Conservation (phyloP, 2,888 invertebrate genomes). For the Marasmarcha lunaedactyla region DNA sequence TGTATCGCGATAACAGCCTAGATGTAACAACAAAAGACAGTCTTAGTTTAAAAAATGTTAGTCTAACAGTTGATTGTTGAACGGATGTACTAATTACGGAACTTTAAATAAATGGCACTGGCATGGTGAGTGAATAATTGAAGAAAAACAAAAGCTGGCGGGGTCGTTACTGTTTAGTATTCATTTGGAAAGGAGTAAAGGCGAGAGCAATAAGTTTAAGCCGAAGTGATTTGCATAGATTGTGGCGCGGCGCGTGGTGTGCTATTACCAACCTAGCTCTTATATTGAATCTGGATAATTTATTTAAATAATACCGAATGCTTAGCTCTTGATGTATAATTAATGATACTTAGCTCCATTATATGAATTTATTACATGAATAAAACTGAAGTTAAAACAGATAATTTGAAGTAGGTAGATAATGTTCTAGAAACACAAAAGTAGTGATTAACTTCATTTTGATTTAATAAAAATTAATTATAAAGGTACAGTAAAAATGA, state of each 20-base stretch:
- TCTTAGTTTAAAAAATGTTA: no score
- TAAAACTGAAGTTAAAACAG: no score
- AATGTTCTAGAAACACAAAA: no score
- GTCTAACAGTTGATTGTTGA: neutral
- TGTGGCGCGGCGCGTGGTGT: constrained; percentile 27
- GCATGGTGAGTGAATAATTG: constrained; percentile 8
- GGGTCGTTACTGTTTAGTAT: constrained; percentile 59
- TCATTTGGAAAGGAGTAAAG: constrained; percentile 67
- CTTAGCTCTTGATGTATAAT: no score
- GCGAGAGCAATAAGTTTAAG: constrained; percentile 67
- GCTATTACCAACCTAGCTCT: constrained; percentile 4
- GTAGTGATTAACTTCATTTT: no score
- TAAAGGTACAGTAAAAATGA: no score
- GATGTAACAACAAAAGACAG: no score
- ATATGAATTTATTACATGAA: no score
- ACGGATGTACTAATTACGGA: neutral
- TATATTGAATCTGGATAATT: neutral
- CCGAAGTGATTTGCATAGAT: constrained; percentile 64
- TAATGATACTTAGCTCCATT: no score
- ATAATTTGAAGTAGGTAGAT: no score
- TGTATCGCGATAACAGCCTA: no score
- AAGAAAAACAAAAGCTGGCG: constrained; percentile 40
- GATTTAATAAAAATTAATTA: no score
- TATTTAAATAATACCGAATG: neutral
- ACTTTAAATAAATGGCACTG: neutral